Base-by-base conservation (phyloP, 1,140 invertebrate species). In the Philaenus spumarius region DNA sequence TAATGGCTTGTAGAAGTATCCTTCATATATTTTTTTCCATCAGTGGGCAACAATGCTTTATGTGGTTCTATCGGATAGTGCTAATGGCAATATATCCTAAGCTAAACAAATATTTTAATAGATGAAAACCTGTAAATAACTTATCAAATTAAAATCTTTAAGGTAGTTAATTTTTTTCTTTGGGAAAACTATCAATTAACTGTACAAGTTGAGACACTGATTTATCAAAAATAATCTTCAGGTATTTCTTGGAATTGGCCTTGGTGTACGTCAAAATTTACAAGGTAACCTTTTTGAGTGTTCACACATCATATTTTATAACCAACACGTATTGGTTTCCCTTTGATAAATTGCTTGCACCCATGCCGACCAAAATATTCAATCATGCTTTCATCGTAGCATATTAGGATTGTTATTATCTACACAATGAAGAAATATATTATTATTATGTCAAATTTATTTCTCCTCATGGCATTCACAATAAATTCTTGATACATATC, bases 71-170 rank as follows among this genome's bases (percentile, higher is more conserved):
- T 30, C 63, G 55, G 12, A 69, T 60, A 22, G 67, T 69, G 14
- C 64, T 62, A 37, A 63, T 66, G 7, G 19, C 62, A 34, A 39
- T 30, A 51, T 61, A 64, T 24, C 62, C 60, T 39, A 43, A 55
- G 19, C 40, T 26, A 35, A 59, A 62, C 46, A 58, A 42, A 62
- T 66, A 45, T 17, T 22, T 53, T 12, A 70, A 46, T 24, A 69
- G 52, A 51, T 58, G 57, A 15, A 62, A 24, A 51, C 62, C 61
- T 35, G 65, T 69, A 58, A 68, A 68, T 20, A 70, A 56, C 56
- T 70, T 68, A 60, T 69, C 68, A 24, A 66, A 56, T 50, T 64
- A 64, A 46, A 69, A 52, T 45, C 42, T 55, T 62, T 62, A 66
- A 45, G 53, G 24, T 39, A 35, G 26, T 42, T 35, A 24, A 30